These are phyloP conservation scores for Candidula unifasciata DNA, from an alignment of 2,888 invertebrate genomes.

Conservation along the genomic window DNA sequence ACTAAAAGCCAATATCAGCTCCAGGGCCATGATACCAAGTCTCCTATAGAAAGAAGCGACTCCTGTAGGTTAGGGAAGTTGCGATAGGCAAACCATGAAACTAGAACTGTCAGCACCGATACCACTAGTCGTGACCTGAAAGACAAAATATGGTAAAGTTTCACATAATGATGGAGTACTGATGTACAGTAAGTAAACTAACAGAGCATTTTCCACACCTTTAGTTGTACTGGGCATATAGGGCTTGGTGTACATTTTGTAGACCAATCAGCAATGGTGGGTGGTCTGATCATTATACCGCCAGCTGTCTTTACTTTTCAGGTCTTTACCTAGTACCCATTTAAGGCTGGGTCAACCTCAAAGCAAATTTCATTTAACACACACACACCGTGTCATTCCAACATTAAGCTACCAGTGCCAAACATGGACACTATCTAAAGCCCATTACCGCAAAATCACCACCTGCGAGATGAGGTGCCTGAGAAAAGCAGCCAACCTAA, in stretches of 20 bases:
- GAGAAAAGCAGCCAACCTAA: no score
- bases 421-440: no score
- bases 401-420: no score
- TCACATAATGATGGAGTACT: background rate
- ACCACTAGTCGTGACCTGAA: conserved; percentile 21
- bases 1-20: conserved; percentile 15
- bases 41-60: background rate
- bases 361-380: no score
- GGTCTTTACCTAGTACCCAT: no score
- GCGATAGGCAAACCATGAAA: conserved; percentile 27
- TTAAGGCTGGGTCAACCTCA: no score
- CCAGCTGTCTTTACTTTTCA: background rate
- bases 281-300: background rate
- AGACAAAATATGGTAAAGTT: background rate
- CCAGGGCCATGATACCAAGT: conserved; percentile 30
- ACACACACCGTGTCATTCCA: no score
- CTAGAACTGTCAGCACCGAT: conserved; percentile 4
- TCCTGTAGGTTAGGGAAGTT: conserved; percentile 35
- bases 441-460: no score
- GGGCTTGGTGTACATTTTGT: background rate
- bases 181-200: background rate
- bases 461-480: no score
- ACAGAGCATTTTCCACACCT: background rate
- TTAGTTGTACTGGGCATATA: background rate
- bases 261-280: no score